Evolutionary conservation across 2,113 vertebrate species (phyloP), one percentile per base, ranked within the genome.

Genomic region (Oryzias javanicus): DNA sequence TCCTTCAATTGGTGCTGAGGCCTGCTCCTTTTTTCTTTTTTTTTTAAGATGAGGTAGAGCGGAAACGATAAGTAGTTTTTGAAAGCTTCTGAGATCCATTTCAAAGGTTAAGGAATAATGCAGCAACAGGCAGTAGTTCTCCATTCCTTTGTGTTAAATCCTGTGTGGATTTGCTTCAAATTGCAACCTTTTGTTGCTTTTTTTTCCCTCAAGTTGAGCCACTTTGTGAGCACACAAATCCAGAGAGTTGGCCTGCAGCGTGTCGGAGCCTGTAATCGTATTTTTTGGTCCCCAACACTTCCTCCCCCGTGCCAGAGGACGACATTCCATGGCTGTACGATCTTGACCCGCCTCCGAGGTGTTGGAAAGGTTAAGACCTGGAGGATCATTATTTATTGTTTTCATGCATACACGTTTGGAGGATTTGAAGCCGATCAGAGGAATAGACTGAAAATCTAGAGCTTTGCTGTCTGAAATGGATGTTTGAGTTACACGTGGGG

Each of bases 261-360:
- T 82, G 64, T 72, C 72, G 71, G 77, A 84, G 72, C 62, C 58
- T 69, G 63, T 82, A 77, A 83, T 76, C 78, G 61, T 42, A 69
- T 67, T 79, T n/a, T 68, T 64, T 49, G 58, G 51, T 61, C 62
- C 47, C 3, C 10, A 64, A 60, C 64, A 66, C 73, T 77, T 66
- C 70, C 64, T 69, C 67, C 67, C 67, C 46, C 41, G 49, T 63
- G 71, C 70, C 70, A 67, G 70, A 67, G 73, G 71, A 74, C 68
- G 60, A 83, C 81, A 75, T 81, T 73, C 82, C 70, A 64, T 19
- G 47, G 78, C 68, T 42, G 48, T 44, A 80, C 74, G 67, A 70
- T 80, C 71, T 71, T 64, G 60, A 65, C 67, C 42, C 55, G 72
- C 67, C 47, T 22, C 14, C 35, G 46, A 65, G 72, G 59, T 15